Conservation (phyloP, 2,113 vertebrate genomes). For the Oryzias melastigma region DNA sequence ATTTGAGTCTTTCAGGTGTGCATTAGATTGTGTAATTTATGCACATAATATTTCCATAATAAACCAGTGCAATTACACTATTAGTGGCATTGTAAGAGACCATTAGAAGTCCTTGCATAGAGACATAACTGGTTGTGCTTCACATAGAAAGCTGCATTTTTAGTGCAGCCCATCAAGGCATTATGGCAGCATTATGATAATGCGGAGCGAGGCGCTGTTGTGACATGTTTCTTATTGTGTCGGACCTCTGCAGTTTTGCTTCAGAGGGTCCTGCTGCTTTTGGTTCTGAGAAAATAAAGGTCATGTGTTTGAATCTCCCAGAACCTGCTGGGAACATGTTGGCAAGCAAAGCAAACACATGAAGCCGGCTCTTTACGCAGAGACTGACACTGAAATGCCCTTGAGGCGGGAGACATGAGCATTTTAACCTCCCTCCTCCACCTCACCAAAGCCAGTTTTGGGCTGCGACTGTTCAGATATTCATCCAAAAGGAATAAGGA, state of each 20-base stretch:
- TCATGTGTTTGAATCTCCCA: slow-evolving; percentile 3
- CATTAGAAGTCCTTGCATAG: not conserved
- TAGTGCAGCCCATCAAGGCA: slow-evolving; percentile 1
- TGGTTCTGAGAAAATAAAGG: not conserved
- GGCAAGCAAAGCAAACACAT: slow-evolving; percentile 19
- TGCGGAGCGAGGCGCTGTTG: not conserved
- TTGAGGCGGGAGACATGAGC: slow-evolving; percentile 7
- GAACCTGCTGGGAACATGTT: slow-evolving; percentile 15
- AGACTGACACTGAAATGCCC: slow-evolving; percentile 14
- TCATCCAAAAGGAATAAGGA: no score
- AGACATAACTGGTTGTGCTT: not conserved
- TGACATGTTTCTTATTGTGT: not conserved
- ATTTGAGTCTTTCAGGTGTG: no score
- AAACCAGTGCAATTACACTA: no score
- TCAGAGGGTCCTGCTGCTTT: not conserved
- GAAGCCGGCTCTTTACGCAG: slow-evolving; percentile 7
- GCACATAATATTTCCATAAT: no score
- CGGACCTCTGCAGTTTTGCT: not conserved
- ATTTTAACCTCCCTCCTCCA: slow-evolving; percentile 19
- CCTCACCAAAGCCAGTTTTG: not conserved
- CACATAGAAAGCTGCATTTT: slow-evolving; percentile 1
- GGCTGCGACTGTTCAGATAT: no score
- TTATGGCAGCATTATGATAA: slow-evolving; percentile 13
- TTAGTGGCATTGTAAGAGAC: no score
- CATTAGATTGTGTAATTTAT: no score